Base-by-base conservation (phyloP, 1,140 invertebrate genomes). In the Zaprionus tsacasi region DNA sequence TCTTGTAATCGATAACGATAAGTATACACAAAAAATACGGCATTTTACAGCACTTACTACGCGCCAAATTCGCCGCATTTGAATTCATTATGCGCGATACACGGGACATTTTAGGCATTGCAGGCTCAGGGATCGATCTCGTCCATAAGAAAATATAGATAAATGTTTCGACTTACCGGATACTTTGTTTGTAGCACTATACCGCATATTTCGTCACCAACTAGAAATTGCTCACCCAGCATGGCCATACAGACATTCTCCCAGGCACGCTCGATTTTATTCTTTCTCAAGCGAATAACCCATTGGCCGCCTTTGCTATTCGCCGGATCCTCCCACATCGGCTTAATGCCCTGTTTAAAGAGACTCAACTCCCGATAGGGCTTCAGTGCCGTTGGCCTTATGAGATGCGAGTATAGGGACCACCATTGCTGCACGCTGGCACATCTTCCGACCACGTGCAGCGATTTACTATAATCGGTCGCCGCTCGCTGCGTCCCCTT, bases 191-290 rank as follows among this genome's bases (percentile, higher is more conserved):
- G 99, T 78, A 99, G 96, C 58, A 99, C 99, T 72, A 98, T 97
- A 3, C 99, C 99, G 94, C 99, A 99, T 78, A 99, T 98, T 94
- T 99, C 99, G 79, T 99, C 97, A 8, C 98, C 98, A 30, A 99
- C 98, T 95, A 99, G 97, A 94, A 99, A 99, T 94, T 99, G 99
- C 93, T 99, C 99, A 12, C 98, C 98, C 78, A 98, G 93, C 96
- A 99, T 99, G 63, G 99, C 99, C 93, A 99, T 95, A 81, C 99
- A 97, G 35, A 99, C 94, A 94, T 99, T 99, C 94, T 99, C 99
- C 99, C 99, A 99, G 92, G 98, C 99, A 55, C 98, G 95, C 40
- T 97, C 98, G 25, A 98, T 98, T 92, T 99, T 95, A 68, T 98
- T 97, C 94, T 99, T 99, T 86, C 97, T 95, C 89, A 99, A 94